These are phyloP conservation scores for Buphagus erythrorhynchus DNA, from an alignment of 2,797 vertebrate species.

Conservation along the genomic window DNA sequence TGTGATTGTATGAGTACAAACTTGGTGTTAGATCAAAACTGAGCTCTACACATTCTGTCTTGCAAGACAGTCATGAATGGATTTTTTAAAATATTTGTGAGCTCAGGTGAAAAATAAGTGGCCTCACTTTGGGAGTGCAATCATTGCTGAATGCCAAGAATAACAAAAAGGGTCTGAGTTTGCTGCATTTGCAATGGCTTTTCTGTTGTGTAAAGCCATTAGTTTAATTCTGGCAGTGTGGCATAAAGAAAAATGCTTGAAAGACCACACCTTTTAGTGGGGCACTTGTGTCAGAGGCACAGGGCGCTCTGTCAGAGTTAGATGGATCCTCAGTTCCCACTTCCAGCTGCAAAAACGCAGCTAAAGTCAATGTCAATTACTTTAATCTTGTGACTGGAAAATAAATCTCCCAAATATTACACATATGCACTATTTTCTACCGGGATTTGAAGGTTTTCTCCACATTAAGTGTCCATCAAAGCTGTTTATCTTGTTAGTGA, in stretches of 20 bases:
- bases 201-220: background rate
- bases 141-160: background rate
- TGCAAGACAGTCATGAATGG: background rate
- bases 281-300: accelerated
- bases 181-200: background rate
- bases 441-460: background rate
- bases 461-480: background rate
- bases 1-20: background rate
- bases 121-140: background rate
- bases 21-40: background rate
- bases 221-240: background rate
- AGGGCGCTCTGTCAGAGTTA: background rate
- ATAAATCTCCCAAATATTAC: background rate
- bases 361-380: background rate
- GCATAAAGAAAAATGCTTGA: background rate
- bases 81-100: background rate
- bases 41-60: background rate
- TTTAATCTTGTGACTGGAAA: background rate
- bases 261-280: background rate
- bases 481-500: background rate
- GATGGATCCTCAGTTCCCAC: background rate
- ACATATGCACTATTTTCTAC: background rate
- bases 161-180: background rate
- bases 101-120: background rate
- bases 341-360: background rate